Base-by-base conservation (phyloP, 1,140 invertebrate species). In the Drosophila lacteicornis region DNA sequence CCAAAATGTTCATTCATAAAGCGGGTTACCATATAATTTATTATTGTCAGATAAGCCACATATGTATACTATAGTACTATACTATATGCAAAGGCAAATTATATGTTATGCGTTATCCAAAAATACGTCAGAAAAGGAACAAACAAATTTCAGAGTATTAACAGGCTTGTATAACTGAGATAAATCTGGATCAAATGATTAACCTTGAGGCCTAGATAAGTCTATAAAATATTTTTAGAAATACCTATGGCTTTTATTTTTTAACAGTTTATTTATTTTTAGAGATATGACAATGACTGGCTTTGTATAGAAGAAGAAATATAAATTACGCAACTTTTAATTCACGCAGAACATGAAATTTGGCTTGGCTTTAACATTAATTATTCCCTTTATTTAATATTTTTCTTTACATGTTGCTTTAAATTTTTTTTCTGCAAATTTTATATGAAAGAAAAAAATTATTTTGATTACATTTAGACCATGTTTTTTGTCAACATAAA, bases 1-100 rank as follows among this genome's bases (percentile, higher is more conserved):
- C 33, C 11, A 33, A 59, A 36, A 13, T 13, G n/a, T 71, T 73
- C 55, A 73, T 73, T 73, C 69, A 73, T 19, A 40, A 71, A 58
- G 19, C 33, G 51, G n/a, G 2, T n/a, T 38, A 17, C 55, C 53
- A 43, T 51, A 43, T 43, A 38, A 51, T 45, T 60, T 73, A 73
- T 73, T 73, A 45, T 51, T 25, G 9, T 30, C 42, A 73, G 69
- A 73, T 73, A 73, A 73, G 65, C 43, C 36, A 15, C n/a, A 42
- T 40, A 22, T 61, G 25, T 61, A 19, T 27, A 58, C 19, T 22
- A 22, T 22, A 22, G 19, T 22, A 22, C 19, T 22, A 22, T 43
- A 59, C n/a, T 40, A 22, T 61, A 36, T 51, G 27, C 36, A 58
- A 50, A 59, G 13, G 19, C 2, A 8, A 56, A 45, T 51, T 71